Base-by-base conservation (phyloP, 2,888 invertebrate genomes). In the Ischnus inquisitorius region DNA sequence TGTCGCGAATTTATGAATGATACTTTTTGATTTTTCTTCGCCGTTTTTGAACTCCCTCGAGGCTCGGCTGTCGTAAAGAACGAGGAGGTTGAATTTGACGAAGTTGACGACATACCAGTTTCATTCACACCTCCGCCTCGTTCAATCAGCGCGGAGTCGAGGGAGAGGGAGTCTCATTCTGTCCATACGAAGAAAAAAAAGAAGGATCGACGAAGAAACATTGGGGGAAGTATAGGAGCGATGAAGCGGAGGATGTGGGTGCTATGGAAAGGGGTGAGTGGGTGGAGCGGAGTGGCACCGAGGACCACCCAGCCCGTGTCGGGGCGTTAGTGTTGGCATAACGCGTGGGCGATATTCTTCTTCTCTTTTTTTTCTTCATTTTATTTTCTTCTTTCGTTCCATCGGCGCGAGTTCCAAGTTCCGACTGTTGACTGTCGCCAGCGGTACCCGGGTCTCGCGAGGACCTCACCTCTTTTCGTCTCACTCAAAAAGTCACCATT, bases 231-330 rank as follows among this genome's bases (percentile, higher is more conserved):
- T 39, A 39, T 62, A 64, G 64, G 57, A 81, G 43, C 71, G 74
- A 57, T 74, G 77, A 51, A 67, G 72, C 72, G 46, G 54, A 65
- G 64, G 54, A 76, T 46, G 85, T 88, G 91, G 79, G 83, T 79
- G 82, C 77, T 5, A 79, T 62, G 87, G 85, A 87, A 88, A 89
- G 88, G 92, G 90, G 90, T 90, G 92, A 91, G 93, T 93, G 90
- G 93, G 93, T 92, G 93, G 92, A 92, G 91, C 89, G 87, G 90
- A 86, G 84, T 88, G 71, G 80, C 84, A 78, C 71, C 71, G 69
- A 89, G 92, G 93, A 93, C 93, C 93, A 93, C 93, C 93, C 93
- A 93, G 91, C 88, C 91, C 88, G 92, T 92, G 93, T 92, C 91
- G 90, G 91, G 90, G 89, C 92, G 90, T 91, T 90, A 91, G 90